These are phyloP conservation scores for Sitta carolinensis DNA, from an alignment of 2,797 vertebrate genomes.

Conservation along the genomic window DNA sequence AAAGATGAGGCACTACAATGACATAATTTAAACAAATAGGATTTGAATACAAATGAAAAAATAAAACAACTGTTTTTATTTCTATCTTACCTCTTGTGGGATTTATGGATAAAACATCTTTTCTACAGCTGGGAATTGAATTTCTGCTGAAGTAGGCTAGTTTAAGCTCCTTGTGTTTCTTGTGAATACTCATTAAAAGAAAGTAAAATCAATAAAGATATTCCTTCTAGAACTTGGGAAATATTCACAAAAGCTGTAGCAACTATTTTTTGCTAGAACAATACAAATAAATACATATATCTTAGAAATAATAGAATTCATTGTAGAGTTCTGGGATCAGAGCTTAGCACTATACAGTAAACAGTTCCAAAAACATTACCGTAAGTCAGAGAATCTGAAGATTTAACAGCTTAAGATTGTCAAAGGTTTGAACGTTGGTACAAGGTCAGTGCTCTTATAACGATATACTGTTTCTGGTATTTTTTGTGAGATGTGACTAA, in stretches of 20 bases:
- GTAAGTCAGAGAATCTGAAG: neutral
- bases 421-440: too few species aligned
- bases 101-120: neutral
- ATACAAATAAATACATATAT: constrained; percentile 1
- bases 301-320: neutral
- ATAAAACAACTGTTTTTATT: neutral
- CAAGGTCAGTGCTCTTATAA: too few species aligned
- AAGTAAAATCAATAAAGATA: neutral
- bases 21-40: neutral
- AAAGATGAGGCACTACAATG: neutral
- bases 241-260: neutral
- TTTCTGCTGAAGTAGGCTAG: constrained; percentile 6
- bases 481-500: too few species aligned
- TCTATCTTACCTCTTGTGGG: neutral
- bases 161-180: neutral
- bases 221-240: neutral
- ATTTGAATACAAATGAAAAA: constrained; percentile 8
- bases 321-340: neutral
- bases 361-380: neutral
- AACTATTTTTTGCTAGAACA: neutral
- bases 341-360: neutral
- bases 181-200: neutral
- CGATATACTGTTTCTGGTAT: too few species aligned
- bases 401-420: neutral
- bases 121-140: neutral